Percentiles rank a stretch among this genome's conserved stretches.
Evolutionary conservation across 2,797 vertebrate species (phyloP).

Genomic region (Amblyraja radiata): DNA sequence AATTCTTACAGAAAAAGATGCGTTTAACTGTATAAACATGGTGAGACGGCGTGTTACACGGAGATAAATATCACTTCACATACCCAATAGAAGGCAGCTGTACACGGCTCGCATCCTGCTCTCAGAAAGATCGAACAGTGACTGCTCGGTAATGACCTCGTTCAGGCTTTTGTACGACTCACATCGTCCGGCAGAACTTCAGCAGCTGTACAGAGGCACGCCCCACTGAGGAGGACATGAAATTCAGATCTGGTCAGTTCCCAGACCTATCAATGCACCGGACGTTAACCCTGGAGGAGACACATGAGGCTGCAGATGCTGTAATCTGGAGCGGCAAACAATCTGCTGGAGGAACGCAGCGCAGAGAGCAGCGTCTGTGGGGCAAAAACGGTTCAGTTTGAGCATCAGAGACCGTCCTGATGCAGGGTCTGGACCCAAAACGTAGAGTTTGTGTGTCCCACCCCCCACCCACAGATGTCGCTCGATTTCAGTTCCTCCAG

Average conservation of each 20-base stretch:
- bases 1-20: background rate
- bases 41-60: background rate
- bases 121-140: no score
- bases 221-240: background rate
- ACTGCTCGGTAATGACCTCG: no score
- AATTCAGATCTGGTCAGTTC: background rate
- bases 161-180: background rate
- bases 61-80: background rate
- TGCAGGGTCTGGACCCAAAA: no score
- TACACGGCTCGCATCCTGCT: no score
- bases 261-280: background rate
- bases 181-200: background rate
- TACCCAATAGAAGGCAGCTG: background rate
- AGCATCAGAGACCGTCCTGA: no score
- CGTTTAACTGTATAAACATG: background rate
- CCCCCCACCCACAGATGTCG: no score
- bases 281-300: background rate
- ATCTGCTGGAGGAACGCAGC: no score
- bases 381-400: no score
- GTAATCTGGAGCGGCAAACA: background rate
- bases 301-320: no score
- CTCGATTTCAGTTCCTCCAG: no score
- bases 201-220: background rate
- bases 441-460: no score
- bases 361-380: no score